Percentiles rank a stretch among this genome's conserved stretches.
Conservation (phyloP, 2,888 invertebrate species). For the Globia sparganii region DNA sequence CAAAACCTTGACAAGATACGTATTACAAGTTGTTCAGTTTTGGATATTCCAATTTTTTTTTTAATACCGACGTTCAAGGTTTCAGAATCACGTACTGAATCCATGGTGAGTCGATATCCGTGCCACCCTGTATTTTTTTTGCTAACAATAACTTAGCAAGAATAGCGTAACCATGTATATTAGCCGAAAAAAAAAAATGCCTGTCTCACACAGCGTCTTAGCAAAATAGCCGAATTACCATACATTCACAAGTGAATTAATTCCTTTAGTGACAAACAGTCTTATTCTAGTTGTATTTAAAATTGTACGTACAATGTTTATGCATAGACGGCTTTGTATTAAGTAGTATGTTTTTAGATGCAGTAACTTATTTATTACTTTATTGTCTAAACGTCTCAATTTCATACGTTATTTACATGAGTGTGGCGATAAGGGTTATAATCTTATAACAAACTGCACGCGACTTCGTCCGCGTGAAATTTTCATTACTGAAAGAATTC, state of each 20-base stretch:
- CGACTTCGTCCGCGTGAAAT: no score
- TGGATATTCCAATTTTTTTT: no score
- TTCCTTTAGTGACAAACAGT: constrained; percentile 10
- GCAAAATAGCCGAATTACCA: background rate
- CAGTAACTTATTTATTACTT: background rate
- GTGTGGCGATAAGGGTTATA: background rate
- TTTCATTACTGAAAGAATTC: no score
- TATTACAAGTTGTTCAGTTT: no score
- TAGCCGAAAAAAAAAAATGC: background rate
- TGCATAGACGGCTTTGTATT: constrained; percentile 5
- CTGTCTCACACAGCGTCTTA: constrained; percentile 25
- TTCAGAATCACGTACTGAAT: background rate
- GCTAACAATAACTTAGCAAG: background rate
- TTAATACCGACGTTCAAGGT: background rate
- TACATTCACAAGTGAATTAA: constrained; percentile 21
- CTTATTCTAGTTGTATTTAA: background rate
- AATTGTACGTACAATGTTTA: background rate
- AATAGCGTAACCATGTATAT: background rate
- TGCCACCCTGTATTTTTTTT: background rate
- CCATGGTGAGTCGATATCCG: background rate
- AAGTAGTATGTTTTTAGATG: constrained; percentile 38
- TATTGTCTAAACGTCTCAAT: constrained; percentile 15
- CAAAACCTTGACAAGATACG: no score
- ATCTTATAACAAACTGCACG: no score
- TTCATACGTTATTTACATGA: constrained; percentile 4